Evolutionary conservation across 2,888 invertebrate genomes (phyloP).

Genomic region (Scrobipalpa atriplicella): DNA sequence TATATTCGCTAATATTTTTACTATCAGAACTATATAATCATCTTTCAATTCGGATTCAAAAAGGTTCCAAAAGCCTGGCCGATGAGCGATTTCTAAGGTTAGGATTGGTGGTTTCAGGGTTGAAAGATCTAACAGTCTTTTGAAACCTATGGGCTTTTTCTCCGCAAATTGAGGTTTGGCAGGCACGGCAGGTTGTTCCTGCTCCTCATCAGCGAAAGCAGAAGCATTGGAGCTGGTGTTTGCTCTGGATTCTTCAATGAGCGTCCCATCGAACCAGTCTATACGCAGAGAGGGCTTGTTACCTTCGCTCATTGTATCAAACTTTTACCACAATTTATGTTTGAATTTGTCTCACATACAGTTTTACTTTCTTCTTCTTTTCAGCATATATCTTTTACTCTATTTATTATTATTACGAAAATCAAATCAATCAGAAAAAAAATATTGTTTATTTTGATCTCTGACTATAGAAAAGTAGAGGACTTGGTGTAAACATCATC

Average conservation of each 20-base stretch:
- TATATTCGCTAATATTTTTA: conserved; percentile 67
- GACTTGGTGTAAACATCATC: no score
- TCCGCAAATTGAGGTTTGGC: conserved; percentile 53
- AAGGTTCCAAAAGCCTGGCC: conserved; percentile 73
- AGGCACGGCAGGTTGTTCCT: conserved; percentile 41
- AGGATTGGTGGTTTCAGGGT: conserved; percentile 63
- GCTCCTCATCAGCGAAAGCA: conserved; percentile 59
- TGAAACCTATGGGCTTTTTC: conserved; percentile 74
- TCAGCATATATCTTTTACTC: no score
- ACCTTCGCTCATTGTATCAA: conserved; percentile 52
- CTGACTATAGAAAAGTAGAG: no score
- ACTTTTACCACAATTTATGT: not conserved
- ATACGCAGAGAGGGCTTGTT: conserved; percentile 66
- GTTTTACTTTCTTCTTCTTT: not conserved
- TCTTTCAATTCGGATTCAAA: conserved; percentile 67
- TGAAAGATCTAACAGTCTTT: conserved; percentile 68
- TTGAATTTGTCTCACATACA: not conserved
- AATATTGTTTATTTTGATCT: conserved; percentile 9
- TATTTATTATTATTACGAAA: not conserved
- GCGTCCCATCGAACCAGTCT: conserved; percentile 77
- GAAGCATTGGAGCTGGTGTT: conserved; percentile 41
- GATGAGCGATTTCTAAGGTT: conserved; percentile 67
- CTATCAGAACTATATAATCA: conserved; percentile 74
- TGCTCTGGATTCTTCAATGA: conserved; percentile 59
- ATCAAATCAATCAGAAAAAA: not conserved